Evolutionary conservation across 2,888 invertebrate species (phyloP).

Genomic region (Drosophila peninsularis): DNA sequence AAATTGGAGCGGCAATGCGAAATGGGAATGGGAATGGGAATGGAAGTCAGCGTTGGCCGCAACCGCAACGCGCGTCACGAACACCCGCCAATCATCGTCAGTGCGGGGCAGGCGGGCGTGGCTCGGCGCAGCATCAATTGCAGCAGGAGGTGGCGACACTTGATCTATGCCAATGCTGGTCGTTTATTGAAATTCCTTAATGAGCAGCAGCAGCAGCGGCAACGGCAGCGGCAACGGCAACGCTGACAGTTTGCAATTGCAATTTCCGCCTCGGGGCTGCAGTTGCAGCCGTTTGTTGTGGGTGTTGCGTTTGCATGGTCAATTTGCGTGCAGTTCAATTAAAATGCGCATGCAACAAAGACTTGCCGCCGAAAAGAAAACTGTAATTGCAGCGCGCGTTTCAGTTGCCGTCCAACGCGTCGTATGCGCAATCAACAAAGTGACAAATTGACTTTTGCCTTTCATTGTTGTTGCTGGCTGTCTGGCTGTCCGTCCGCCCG

Average conservation of each 20-base stretch:
- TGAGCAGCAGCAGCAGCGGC: conserved; percentile 59
- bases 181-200: conserved; percentile 77
- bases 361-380: conserved; percentile 16
- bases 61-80: conserved; percentile 66
- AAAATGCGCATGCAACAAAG: conserved; percentile 36
- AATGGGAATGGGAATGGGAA: conserved; percentile 20
- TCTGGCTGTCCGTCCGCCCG: conserved; percentile 20
- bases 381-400: conserved; percentile 28
- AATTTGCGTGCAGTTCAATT: conserved; percentile 69
- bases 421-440: conserved; percentile 54
- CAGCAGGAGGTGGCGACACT: conserved; percentile 33
- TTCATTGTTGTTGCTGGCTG: conserved; percentile 10
- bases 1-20: conserved; percentile 13
- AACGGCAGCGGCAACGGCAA: neutral
- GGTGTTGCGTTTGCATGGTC: conserved; percentile 35
- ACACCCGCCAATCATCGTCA: conserved; percentile 72
- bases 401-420: conserved; percentile 26
- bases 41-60: conserved; percentile 48
- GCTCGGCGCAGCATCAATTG: conserved; percentile 36
- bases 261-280: conserved; percentile 60
- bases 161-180: conserved; percentile 61
- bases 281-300: conserved; percentile 27
- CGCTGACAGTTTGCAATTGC: conserved; percentile 48
- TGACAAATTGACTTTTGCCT: conserved; percentile 67
- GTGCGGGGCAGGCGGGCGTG: neutral